Percentiles rank a stretch among this genome's conserved stretches.
Evolutionary conservation across 2,888 invertebrate species (phyloP).

Genomic region (Clanis bilineata): DNA sequence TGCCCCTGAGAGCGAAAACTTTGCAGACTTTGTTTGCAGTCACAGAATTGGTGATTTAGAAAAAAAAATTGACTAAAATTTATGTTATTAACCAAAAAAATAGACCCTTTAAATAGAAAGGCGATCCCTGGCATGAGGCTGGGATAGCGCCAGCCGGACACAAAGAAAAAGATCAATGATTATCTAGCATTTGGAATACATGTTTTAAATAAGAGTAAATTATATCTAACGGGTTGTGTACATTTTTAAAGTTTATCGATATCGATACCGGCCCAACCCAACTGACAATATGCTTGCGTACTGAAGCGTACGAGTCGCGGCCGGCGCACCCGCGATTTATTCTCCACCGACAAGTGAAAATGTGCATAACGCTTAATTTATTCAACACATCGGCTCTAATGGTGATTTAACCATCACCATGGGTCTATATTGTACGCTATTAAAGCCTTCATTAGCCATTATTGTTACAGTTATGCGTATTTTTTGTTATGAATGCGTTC

Average conservation of each 20-base stretch:
- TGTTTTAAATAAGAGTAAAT: no score
- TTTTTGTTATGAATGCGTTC: background rate
- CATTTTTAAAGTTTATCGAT: background rate
- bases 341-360: slow-evolving; percentile 13
- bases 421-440: background rate
- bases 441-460: slow-evolving; percentile 6
- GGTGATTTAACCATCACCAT: background rate
- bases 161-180: no score
- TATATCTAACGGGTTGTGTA: no score
- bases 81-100: no score
- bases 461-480: background rate
- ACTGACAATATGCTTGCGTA: slow-evolving; percentile 3
- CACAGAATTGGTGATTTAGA: no score
- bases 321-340: slow-evolving; percentile 10
- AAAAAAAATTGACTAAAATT: no score
- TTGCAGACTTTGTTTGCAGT: no score
- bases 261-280: background rate
- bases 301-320: slow-evolving; percentile 13
- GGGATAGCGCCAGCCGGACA: no score
- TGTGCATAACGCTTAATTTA: slow-evolving; percentile 17
- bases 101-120: no score
- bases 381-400: slow-evolving; percentile 10
- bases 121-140: no score
- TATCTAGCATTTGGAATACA: no score
- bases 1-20: no score